phyloP scores from a whole-genome alignment of 2,113 vertebrate genomes.

The Maccullochella peelii region DNA sequence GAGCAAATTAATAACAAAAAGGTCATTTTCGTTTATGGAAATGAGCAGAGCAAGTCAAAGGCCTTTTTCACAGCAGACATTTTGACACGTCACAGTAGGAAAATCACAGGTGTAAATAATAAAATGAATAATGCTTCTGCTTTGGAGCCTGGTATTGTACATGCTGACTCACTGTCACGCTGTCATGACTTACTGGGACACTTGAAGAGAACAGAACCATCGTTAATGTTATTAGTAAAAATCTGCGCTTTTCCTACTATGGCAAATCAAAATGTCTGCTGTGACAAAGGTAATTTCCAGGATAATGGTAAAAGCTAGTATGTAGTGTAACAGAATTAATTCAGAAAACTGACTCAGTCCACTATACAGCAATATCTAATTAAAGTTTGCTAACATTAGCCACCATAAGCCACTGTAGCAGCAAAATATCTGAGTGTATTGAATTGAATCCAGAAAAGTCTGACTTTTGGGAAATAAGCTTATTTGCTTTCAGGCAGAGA shows the following conservation, averaged over 20 bases:
- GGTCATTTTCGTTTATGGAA: constrained; percentile 7
- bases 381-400: background rate
- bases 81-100: background rate
- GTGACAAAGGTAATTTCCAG: background rate
- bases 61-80: background rate
- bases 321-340: background rate
- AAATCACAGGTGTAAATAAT: background rate
- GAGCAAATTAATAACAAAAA: constrained; percentile 31
- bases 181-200: background rate
- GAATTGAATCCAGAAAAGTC: background rate
- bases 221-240: background rate
- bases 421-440: background rate
- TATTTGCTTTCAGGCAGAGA: background rate
- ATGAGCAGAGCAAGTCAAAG: background rate
- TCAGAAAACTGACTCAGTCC: background rate
- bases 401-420: background rate
- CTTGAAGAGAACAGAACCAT: background rate
- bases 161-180: background rate
- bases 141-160: background rate
- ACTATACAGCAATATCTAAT: background rate
- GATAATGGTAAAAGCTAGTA: background rate
- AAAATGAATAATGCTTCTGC: background rate
- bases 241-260: background rate
- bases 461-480: background rate
- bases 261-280: constrained; percentile 2